Evolutionary conservation across 2,113 vertebrate species (phyloP).

Genomic region (Chaetura pelagica): DNA sequence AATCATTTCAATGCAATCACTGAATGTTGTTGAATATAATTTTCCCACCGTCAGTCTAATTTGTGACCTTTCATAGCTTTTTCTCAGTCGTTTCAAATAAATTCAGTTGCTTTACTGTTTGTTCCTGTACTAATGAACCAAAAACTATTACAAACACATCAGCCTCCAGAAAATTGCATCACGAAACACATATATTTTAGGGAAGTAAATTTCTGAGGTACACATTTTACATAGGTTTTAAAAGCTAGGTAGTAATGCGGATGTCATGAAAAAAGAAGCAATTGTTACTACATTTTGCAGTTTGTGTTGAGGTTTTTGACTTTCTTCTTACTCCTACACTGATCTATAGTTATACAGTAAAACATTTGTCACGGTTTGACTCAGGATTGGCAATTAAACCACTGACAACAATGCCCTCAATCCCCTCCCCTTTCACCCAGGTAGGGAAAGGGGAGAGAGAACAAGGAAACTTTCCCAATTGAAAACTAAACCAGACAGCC

Average conservation of each 20-base stretch:
- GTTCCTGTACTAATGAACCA: not conserved
- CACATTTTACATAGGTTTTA: not conserved
- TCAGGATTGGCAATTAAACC: too few relatives aligned
- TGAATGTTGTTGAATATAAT: slow-evolving; percentile 7
- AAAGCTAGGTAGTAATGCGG: not conserved
- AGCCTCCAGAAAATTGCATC: not conserved
- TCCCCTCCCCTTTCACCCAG: too few relatives aligned
- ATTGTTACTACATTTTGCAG: not conserved
- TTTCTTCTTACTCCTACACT: not conserved
- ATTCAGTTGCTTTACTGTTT: not conserved
- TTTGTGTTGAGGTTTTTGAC: not conserved
- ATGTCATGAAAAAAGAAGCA: not conserved
- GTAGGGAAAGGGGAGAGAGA: too few relatives aligned
- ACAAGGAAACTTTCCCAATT: too few relatives aligned
- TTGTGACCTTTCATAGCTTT: not conserved
- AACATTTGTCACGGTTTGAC: too few relatives aligned
- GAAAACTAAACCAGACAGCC: too few relatives aligned
- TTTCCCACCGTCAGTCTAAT: not conserved
- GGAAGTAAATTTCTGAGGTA: not conserved
- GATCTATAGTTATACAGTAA: not conserved
- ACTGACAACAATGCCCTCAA: too few relatives aligned
- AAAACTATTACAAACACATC: not conserved
- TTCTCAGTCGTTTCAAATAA: not conserved
- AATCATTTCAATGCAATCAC: slow-evolving; percentile 36
- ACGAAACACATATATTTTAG: not conserved